Evolutionary conservation across 2,888 invertebrate genomes (phyloP), one percentile per base, ranked within the genome.

Genomic region (Synanthedon andrenaeformis): DNA sequence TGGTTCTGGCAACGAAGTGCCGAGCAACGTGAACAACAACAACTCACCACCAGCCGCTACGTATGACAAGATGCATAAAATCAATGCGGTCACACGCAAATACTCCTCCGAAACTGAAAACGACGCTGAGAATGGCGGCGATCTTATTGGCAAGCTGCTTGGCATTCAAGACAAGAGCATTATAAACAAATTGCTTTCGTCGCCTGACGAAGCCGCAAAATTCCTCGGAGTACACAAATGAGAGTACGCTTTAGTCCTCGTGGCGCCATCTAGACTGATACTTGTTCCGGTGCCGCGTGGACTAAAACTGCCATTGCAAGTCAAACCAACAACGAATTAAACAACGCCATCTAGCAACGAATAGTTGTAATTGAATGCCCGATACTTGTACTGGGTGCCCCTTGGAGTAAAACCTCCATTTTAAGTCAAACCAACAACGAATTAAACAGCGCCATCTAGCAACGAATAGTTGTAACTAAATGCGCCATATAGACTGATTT

Each of bases 141-240:
- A 96, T 74, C 89, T 97, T 55, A 96, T 97, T 63, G 96, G 96
- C 10, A 96, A 96, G 77, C 89, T 97, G 1, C 85, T 97, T 14
- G 97, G 96, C 0, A 95, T 97, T 57, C 92, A 94, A 49, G 96
- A 96, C 75, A 92, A 93, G 62, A 93, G 93, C 13, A 91, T 95
- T 57, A 93, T 97, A 54, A 96, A 97, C 70, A 93, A 93, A 77
- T 90, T 94, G 59, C 89, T 97, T 41, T 90, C 93, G 3, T 94
- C 95, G 2, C 91, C 93, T 1, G 92, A 95, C 41, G 95, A 95
- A 72, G 96, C 96, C 23, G 96, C 96, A 1, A 94, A 95, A 73
- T 90, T 96, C 59, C 86, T 97, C 23, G 94, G 97, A 23, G 94
- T 96, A 53, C 93, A 94, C 58, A 93, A 92, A 87, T 87, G 87